A percentile compares a stretch with the other conserved stretches of the same genome.
Conservation (phyloP, 1,140 invertebrate genomes). For the Paraescarpia echinospica region DNA sequence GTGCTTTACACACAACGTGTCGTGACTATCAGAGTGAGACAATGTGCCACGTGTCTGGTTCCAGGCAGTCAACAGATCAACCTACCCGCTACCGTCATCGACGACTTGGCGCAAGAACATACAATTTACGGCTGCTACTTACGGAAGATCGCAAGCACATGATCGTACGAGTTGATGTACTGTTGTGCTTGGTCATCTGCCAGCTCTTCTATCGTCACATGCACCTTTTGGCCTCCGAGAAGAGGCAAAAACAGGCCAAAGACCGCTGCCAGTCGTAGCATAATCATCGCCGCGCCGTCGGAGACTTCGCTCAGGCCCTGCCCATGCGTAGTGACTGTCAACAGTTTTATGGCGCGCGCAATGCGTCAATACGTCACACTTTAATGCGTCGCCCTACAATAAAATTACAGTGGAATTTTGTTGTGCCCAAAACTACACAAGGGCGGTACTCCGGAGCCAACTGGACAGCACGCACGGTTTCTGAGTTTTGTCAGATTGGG, state of each 20-base stretch:
- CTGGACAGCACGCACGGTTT: neutral
- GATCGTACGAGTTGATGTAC: slow-evolving; percentile 8
- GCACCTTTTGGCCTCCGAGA: neutral
- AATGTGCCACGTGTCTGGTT: neutral
- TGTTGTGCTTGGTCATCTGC: neutral
- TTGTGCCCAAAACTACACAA: neutral
- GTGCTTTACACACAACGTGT: neutral
- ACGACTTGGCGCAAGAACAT: neutral
- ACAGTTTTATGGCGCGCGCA: neutral
- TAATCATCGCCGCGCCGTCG: neutral
- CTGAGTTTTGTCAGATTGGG: neutral
- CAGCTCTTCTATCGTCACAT: neutral
- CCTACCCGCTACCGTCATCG: neutral
- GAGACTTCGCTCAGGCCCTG: neutral
- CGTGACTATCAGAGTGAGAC: neutral
- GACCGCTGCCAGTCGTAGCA: neutral
- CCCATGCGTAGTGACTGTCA: slow-evolving; percentile 3
- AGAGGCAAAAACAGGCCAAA: neutral
- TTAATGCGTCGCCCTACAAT: neutral
- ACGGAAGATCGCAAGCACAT: slow-evolving; percentile 15
- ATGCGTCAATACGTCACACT: neutral
- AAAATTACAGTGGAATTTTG: neutral
- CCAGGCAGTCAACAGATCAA: neutral
- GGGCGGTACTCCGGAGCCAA: neutral
- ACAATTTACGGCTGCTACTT: slow-evolving; percentile 11